Evolutionary conservation across 2,797 vertebrate species (phyloP).

Genomic region (Clarias laeviceps): DNA sequence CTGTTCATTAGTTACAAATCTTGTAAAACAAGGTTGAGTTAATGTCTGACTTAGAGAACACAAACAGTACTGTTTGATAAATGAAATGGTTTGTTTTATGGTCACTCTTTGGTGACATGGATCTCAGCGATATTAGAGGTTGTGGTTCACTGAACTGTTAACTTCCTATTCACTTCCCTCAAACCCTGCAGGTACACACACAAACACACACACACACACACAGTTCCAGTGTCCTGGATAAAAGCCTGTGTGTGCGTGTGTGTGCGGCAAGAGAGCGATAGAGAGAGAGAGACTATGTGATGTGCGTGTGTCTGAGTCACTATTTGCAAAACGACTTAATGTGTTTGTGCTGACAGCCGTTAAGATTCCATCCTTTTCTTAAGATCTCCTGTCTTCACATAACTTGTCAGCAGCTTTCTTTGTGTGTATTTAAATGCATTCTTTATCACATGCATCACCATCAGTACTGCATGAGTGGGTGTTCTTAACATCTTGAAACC

Average conservation of each 20-base stretch:
- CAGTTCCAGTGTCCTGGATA: background rate
- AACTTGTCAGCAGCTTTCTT: constrained; percentile 22
- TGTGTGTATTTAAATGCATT: background rate
- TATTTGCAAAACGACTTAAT: constrained; percentile 26
- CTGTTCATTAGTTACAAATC: background rate
- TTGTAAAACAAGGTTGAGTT: background rate
- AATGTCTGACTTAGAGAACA: background rate
- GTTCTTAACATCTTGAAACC: constrained; percentile 5
- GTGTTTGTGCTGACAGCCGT: constrained; percentile 22
- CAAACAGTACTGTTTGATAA: background rate
- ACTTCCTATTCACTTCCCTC: constrained; percentile 15
- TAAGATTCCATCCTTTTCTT: constrained; percentile 14
- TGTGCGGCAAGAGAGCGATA: background rate
- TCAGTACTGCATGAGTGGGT: background rate
- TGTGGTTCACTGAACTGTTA: constrained; percentile 22
- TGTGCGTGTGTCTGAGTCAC: constrained; percentile 2
- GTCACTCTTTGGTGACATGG: background rate
- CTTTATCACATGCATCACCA: constrained; percentile 7
- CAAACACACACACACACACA: constrained; percentile 12
- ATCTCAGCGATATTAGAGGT: constrained; percentile 15
- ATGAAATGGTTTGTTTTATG: background rate
- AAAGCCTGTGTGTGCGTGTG: constrained; percentile 12
- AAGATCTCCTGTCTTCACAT: constrained; percentile 24
- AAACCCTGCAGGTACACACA: constrained; percentile 33
- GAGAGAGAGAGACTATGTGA: background rate